Conservation (phyloP, 1,140 invertebrate species). For the Aricia agestis region DNA sequence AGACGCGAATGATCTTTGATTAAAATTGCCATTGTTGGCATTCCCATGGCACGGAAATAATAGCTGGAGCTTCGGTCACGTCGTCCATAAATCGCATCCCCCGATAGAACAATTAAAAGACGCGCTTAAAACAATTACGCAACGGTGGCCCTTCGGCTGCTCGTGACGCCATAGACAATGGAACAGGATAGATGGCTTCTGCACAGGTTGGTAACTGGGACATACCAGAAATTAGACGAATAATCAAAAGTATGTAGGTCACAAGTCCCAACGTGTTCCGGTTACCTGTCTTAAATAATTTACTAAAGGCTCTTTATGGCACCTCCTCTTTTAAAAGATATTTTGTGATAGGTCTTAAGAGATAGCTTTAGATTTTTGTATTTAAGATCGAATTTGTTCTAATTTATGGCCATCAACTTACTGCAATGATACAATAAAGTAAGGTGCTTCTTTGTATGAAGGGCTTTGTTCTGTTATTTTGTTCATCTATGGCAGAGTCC, state of each 20-base stretch:
- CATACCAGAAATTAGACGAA: not conserved
- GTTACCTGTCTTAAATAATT: no score
- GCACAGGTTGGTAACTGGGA: not conserved
- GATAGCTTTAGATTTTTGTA: no score
- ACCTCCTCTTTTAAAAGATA: no score
- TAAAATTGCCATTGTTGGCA: constrained; percentile 53
- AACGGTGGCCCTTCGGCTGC: constrained; percentile 55
- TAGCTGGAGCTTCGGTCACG: constrained; percentile 63
- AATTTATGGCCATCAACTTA: no score
- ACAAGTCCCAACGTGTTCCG: no score
- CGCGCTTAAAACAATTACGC: constrained; percentile 75
- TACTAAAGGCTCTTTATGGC: no score
- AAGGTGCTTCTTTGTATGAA: no score
- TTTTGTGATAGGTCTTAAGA: no score
- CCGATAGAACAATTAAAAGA: constrained; percentile 76
- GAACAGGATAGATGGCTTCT: constrained; percentile 13
- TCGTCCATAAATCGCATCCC: constrained; percentile 67
- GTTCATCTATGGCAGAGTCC: constrained; percentile 54
- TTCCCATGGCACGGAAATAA: constrained; percentile 69
- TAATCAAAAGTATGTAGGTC: not conserved
- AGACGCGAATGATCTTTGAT: constrained; percentile 53
- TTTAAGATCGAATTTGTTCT: no score
- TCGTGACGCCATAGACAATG: constrained; percentile 54
- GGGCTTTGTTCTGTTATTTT: not conserved
- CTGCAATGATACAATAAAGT: no score